Evolutionary conservation across 2,113 vertebrate genomes (phyloP).

Genomic region (Apodemus sylvaticus): DNA sequence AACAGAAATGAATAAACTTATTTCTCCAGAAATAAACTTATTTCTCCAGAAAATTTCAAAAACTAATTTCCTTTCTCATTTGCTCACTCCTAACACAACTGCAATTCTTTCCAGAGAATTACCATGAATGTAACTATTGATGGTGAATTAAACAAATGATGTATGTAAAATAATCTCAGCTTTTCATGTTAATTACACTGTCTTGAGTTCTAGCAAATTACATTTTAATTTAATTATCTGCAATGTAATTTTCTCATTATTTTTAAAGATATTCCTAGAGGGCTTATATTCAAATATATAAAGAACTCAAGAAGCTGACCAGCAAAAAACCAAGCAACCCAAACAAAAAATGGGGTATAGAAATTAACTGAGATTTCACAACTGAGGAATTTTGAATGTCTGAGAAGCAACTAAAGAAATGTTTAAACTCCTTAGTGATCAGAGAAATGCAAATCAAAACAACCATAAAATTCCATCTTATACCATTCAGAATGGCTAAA

Average conservation of each 20-base stretch:
- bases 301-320: too few relatives aligned
- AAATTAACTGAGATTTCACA: too few relatives aligned
- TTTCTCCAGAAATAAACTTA: conserved; percentile 40
- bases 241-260: neutral
- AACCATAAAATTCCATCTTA: too few relatives aligned
- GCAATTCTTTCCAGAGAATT: neutral
- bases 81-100: neutral
- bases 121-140: neutral
- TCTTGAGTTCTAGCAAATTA: conserved; percentile 21
- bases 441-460: too few relatives aligned
- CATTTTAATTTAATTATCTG: conserved; percentile 56
- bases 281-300: too few relatives aligned
- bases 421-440: too few relatives aligned
- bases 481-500: too few relatives aligned
- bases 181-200: conserved; percentile 5
- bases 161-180: neutral
- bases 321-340: too few relatives aligned
- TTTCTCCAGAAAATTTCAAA: conserved; percentile 38
- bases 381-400: too few relatives aligned
- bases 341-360: too few relatives aligned
- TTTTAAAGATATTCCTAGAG: neutral
- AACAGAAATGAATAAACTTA: neutral
- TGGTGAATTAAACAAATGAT: neutral
- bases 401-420: too few relatives aligned
- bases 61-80: conserved; percentile 32